A percentile compares a stretch with the other conserved stretches of the same genome.
These are phyloP conservation scores for Columba janthina DNA, from an alignment of 2,113 vertebrate species.

Conservation along the genomic window DNA sequence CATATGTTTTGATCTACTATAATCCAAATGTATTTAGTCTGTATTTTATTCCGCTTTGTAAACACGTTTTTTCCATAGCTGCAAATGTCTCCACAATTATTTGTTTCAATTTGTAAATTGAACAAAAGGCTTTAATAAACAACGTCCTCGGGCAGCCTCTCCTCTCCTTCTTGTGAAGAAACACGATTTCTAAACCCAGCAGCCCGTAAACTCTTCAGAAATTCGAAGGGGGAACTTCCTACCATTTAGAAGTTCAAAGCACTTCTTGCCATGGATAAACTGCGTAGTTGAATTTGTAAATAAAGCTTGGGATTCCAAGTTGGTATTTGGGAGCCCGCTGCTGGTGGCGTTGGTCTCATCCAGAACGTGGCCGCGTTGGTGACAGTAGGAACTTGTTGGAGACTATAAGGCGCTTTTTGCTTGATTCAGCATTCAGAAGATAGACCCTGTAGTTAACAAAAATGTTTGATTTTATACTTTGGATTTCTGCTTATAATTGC, in stretches of 20 bases:
- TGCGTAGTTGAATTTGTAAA: not conserved
- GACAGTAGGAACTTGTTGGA: not conserved
- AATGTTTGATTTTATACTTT: conserved; percentile 15
- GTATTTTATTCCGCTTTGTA: conserved; percentile 76
- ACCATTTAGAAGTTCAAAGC: conserved; percentile 20
- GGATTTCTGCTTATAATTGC: conserved; percentile 17
- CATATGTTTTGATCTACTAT: conserved; percentile 55
- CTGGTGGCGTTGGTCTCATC: not conserved
- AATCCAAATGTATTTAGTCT: conserved; percentile 82
- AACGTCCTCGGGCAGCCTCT: conserved; percentile 71
- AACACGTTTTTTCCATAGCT: conserved; percentile 80
- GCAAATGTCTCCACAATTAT: conserved; percentile 79
- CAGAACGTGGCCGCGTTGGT: not conserved
- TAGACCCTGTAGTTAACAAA: not conserved
- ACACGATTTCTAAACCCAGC: conserved; percentile 14
- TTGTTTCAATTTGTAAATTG: conserved; percentile 83
- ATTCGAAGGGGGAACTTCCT: not conserved
- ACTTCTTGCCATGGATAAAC: conserved; percentile 8
- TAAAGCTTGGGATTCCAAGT: not conserved
- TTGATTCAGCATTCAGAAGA: not conserved
- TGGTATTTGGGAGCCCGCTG: not conserved
- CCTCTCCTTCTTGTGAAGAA: conserved; percentile 17
- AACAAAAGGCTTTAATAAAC: conserved; percentile 79
- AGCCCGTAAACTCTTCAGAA: conserved; percentile 25
- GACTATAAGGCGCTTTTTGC: not conserved